Evolutionary conservation across 2,113 vertebrate species (phyloP).

Genomic region (Penelope pileata): DNA sequence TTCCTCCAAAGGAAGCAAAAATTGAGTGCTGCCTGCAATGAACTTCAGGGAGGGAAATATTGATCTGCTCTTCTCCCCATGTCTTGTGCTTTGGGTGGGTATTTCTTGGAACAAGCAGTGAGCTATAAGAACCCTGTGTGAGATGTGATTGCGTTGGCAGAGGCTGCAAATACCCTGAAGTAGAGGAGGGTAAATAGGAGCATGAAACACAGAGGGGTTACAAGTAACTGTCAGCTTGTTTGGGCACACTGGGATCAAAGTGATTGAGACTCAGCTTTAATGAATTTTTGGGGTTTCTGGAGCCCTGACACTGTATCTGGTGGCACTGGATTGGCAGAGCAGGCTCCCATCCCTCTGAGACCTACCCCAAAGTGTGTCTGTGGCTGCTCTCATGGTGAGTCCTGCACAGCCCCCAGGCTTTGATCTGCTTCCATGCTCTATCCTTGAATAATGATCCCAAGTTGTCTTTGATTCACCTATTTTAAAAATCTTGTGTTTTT

Average conservation of each 20-base stretch:
- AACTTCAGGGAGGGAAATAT: neutral
- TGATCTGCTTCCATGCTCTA: neutral
- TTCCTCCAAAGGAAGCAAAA: neutral
- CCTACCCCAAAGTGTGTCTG: fast-evolving
- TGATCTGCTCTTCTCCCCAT: neutral
- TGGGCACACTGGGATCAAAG: neutral
- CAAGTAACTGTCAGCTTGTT: neutral
- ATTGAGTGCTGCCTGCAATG: fast-evolving
- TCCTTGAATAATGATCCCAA: neutral
- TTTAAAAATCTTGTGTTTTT: neutral
- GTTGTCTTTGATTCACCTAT: neutral
- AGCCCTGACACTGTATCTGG: neutral
- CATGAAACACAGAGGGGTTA: neutral
- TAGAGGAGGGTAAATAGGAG: neutral
- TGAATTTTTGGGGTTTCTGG: neutral
- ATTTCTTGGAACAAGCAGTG: neutral
- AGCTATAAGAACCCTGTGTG: neutral
- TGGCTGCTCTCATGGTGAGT: neutral
- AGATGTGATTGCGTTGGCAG: neutral
- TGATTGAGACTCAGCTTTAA: neutral
- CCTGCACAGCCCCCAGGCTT: neutral
- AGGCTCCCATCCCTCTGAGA: no score
- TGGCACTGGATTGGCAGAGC: neutral
- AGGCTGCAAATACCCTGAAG: neutral
- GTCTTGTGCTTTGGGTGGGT: neutral